Evolutionary conservation across 1,140 invertebrate genomes (phyloP).

Genomic region (Atopsyche davidsoni): DNA sequence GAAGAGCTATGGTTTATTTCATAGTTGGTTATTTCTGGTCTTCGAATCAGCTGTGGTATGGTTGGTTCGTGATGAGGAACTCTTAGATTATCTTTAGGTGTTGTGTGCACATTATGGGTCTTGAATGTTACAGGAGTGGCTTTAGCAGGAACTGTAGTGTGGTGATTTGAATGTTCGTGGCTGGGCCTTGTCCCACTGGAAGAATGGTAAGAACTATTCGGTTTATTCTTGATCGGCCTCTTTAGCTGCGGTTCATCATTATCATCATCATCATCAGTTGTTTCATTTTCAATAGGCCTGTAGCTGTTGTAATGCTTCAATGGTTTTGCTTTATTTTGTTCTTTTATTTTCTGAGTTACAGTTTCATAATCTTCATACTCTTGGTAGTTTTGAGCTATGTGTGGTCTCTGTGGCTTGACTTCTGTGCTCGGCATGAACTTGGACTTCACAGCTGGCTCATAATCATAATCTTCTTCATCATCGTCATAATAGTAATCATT

Average conservation of each 20-base stretch:
- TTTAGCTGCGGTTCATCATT: constrained; percentile 29
- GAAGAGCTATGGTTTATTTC: constrained; percentile 34
- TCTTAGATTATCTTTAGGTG: constrained; percentile 6
- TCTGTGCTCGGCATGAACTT: constrained; percentile 57
- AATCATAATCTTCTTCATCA: constrained; percentile 47
- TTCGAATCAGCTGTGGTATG: constrained; percentile 21
- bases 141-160: constrained; percentile 11
- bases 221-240: constrained; percentile 11
- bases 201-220: background rate
- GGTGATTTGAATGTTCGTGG: constrained; percentile 10
- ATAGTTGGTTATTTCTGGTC: constrained; percentile 39
- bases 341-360: constrained; percentile 7
- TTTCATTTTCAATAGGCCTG: constrained; percentile 4
- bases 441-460: constrained; percentile 51
- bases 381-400: constrained; percentile 47
- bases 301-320: constrained; percentile 5
- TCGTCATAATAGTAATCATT: constrained; percentile 51
- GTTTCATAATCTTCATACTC: constrained; percentile 42
- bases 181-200: background rate
- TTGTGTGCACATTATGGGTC: constrained; percentile 10
- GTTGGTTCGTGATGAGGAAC: background rate
- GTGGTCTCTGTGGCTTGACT: constrained; percentile 45
- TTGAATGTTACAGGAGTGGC: constrained; percentile 11
- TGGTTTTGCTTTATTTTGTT: constrained; percentile 10
- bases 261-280: constrained; percentile 18